phyloP scores from a whole-genome alignment of 2,888 invertebrate genomes.

The Tigriopus californicus region DNA sequence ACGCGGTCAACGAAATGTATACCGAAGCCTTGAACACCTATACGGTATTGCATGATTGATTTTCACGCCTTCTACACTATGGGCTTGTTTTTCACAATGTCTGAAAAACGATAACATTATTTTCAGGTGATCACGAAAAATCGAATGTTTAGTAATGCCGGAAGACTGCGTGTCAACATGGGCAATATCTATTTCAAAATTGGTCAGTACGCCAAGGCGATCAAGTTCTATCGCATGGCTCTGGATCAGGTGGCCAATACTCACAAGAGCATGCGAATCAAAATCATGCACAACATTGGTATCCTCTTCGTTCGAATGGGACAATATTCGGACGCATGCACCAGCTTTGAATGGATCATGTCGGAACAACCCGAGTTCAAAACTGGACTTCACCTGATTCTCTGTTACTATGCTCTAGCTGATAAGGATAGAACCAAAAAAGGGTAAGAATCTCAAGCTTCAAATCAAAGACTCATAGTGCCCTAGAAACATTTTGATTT shows the following conservation, averaged over 20 bases:
- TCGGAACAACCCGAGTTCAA: slow-evolving; percentile 78
- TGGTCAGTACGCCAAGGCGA: slow-evolving; percentile 39
- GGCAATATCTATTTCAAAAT: slow-evolving; percentile 92
- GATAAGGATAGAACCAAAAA: slow-evolving; percentile 84
- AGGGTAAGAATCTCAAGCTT: background rate
- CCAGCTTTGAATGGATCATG: slow-evolving; percentile 95
- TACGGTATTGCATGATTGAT: slow-evolving; percentile 25
- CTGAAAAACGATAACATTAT: background rate
- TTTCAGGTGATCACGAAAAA: slow-evolving; percentile 71
- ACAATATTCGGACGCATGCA: slow-evolving; percentile 85
- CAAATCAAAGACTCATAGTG: background rate
- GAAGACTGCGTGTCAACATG: slow-evolving; percentile 88
- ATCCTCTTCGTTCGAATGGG: slow-evolving; percentile 86
- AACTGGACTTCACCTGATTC: slow-evolving; percentile 66
- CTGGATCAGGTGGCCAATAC: slow-evolving; percentile 80
- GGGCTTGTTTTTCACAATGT: too few relatives aligned
- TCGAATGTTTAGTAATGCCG: slow-evolving; percentile 78
- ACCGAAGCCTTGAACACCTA: slow-evolving; percentile 91
- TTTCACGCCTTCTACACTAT: too few relatives aligned
- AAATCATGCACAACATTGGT: slow-evolving; percentile 92
- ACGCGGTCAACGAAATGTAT: slow-evolving; percentile 80
- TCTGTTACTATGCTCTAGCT: slow-evolving; percentile 70
- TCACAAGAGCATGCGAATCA: slow-evolving; percentile 52
- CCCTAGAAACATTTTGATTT: too few relatives aligned
- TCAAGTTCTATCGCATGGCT: slow-evolving; percentile 96